Evolutionary conservation across 2,797 vertebrate species (phyloP).

Genomic region (Heliangelus exortis): DNA sequence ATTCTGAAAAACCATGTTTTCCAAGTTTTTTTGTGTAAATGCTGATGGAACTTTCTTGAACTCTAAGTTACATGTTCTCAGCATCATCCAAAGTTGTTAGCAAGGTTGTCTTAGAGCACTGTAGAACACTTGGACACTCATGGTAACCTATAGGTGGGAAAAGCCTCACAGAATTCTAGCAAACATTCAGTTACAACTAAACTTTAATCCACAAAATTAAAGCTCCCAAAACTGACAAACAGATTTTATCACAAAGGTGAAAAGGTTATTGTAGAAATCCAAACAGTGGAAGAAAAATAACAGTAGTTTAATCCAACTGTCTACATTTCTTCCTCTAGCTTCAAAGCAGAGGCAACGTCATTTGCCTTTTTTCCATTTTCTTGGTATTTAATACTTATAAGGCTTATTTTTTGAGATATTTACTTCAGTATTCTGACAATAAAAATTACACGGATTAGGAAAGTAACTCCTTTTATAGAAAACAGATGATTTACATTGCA

Average conservation of each 20-base stretch:
- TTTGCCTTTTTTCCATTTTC: neutral
- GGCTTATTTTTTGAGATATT: neutral
- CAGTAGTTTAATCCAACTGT: neutral
- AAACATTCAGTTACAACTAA: neutral
- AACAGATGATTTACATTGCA: conserved; percentile 26
- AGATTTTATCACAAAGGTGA: neutral
- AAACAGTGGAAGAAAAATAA: neutral
- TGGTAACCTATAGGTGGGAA: neutral
- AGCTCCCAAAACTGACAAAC: neutral
- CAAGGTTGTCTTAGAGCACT: neutral
- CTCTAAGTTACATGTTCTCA: neutral
- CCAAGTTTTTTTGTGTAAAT: neutral
- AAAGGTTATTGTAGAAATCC: neutral
- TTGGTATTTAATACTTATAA: neutral
- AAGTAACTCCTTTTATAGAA: neutral
- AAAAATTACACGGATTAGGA: neutral
- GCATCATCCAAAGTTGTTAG: neutral
- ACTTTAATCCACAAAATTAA: neutral
- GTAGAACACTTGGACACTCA: neutral
- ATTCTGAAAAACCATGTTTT: neutral
- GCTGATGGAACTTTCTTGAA: neutral
- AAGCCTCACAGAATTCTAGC: neutral
- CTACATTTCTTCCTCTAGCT: neutral
- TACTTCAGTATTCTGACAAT: neutral
- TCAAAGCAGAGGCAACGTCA: neutral